Percentiles rank a stretch among this genome's conserved stretches.
phyloP scores from a whole-genome alignment of 2,113 vertebrate species.

The Paramormyrops kingsleyae region DNA sequence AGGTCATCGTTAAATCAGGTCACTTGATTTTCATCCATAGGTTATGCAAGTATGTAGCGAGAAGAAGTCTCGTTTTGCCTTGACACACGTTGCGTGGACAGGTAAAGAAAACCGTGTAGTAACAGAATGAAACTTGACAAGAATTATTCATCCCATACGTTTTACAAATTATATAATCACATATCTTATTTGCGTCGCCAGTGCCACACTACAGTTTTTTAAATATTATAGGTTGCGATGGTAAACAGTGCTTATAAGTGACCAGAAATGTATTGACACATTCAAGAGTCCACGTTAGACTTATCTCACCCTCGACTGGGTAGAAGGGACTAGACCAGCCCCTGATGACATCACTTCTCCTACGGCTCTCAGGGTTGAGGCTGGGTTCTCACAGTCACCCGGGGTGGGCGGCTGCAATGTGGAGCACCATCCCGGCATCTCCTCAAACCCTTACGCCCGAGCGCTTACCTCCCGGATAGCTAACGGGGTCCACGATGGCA shows the following conservation, averaged over 20 bases:
- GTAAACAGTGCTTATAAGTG: background rate
- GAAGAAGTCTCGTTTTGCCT: background rate
- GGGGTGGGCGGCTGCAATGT: slow-evolving; percentile 54
- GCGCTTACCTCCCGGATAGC: slow-evolving; percentile 17
- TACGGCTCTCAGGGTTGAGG: slow-evolving; percentile 46
- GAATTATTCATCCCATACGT: background rate
- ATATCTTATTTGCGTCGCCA: background rate
- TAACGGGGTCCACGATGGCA: slow-evolving; percentile 49
- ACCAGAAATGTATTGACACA: background rate
- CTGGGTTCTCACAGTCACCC: slow-evolving; percentile 46
- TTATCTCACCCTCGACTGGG: background rate
- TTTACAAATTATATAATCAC: background rate
- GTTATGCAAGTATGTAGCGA: background rate
- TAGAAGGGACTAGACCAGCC: slow-evolving; percentile 48
- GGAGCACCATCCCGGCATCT: slow-evolving; percentile 44
- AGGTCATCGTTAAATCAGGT: background rate
- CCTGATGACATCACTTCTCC: slow-evolving; percentile 61
- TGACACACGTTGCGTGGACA: background rate
- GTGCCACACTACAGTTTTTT: background rate
- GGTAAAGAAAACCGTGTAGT: background rate
- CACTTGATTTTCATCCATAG: background rate
- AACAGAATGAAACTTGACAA: background rate
- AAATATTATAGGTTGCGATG: background rate
- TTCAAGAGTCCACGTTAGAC: background rate
- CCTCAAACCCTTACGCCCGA: slow-evolving; percentile 28